Evolutionary conservation across 2,888 invertebrate species (phyloP).

Genomic region (Acanthosepion lycidas): DNA sequence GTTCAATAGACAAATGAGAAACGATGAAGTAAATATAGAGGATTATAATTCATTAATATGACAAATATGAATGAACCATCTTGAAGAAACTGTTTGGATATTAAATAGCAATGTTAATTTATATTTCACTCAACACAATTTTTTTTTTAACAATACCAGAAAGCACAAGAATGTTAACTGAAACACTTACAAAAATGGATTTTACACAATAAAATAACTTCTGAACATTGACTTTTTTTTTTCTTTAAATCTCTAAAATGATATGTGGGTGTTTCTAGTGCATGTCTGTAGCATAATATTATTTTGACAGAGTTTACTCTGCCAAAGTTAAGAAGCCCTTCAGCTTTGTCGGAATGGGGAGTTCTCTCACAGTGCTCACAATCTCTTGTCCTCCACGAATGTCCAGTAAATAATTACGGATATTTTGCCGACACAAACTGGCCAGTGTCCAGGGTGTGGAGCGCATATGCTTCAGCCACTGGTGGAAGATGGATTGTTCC

Average conservation of each 20-base stretch:
- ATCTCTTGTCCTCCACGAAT: slow-evolving; percentile 42
- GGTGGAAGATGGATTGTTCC: slow-evolving; percentile 53
- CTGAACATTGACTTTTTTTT: not conserved
- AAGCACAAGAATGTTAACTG: not conserved
- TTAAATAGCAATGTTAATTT: not conserved
- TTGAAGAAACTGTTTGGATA: not conserved
- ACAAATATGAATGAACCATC: not conserved
- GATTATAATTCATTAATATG: not conserved
- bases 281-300: not conserved
- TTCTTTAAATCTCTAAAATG: not conserved
- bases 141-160: not conserved
- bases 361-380: not conserved
- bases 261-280: no score
- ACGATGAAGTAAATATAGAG: not conserved
- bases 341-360: slow-evolving; percentile 36
- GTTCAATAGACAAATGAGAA: not conserved
- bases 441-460: not conserved
- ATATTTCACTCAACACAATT: not conserved
- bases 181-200: not conserved
- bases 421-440: not conserved
- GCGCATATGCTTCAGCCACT: slow-evolving; percentile 50
- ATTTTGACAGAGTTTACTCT: not conserved
- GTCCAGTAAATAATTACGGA: slow-evolving; percentile 37
- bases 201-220: not conserved
- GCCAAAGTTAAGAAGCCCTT: slow-evolving; percentile 39